Percentiles rank a stretch among this genome's conserved stretches.
Evolutionary conservation across 2,888 invertebrate genomes (phyloP).

Genomic region (Orchestes rusci): DNA sequence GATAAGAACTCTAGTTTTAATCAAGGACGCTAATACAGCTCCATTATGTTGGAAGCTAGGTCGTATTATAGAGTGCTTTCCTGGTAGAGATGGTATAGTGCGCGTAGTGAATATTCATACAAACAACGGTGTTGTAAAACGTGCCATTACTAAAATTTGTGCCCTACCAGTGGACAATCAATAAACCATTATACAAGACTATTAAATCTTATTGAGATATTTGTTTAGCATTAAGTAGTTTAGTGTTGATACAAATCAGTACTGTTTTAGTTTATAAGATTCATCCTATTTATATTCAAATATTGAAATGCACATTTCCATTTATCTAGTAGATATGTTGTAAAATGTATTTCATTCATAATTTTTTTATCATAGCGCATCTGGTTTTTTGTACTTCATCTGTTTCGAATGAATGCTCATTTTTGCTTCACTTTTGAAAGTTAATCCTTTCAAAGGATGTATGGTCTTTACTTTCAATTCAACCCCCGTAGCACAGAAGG

Average conservation of each 20-base stretch:
- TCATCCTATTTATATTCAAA: not conserved
- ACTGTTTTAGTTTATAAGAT: not conserved
- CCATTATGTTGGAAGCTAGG: conserved; percentile 18
- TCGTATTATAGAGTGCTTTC: conserved; percentile 9
- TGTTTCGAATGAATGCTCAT: not conserved
- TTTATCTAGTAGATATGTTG: no score
- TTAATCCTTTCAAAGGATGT: conserved; percentile 12
- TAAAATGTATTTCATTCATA: not conserved
- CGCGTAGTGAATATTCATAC: conserved; percentile 9
- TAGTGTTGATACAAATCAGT: no score
- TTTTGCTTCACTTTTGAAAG: conserved; percentile 9
- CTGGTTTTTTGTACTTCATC: not conserved
- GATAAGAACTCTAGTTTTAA: conserved; percentile 8
- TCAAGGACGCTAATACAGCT: conserved; percentile 20
- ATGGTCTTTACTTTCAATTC: no score
- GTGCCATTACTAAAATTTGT: conserved; percentile 6
- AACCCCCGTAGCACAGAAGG: no score
- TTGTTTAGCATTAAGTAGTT: not conserved
- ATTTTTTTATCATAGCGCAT: not conserved
- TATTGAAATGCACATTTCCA: no score
- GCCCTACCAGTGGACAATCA: conserved; percentile 4
- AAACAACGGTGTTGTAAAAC: conserved; percentile 3
- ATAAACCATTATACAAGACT: not conserved
- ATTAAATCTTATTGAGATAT: not conserved
- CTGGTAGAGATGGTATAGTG: conserved; percentile 14